These are phyloP conservation scores for Pseudotriccus pelzelni DNA, from an alignment of 2,797 vertebrate species.

Conservation along the genomic window DNA sequence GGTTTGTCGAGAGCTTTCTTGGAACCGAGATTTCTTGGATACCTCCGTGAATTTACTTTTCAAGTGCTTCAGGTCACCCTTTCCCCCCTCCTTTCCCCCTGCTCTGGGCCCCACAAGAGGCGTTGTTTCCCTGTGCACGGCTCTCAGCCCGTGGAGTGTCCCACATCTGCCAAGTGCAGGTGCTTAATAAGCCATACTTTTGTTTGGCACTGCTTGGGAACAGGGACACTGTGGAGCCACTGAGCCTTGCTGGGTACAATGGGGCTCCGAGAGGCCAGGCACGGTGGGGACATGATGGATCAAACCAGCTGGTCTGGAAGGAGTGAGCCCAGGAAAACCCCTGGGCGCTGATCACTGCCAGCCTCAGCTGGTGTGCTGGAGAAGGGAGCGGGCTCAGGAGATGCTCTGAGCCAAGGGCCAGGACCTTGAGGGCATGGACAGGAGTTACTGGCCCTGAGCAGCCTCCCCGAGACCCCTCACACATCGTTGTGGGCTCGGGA, in stretches of 20 bases:
- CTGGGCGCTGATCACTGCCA: background rate
- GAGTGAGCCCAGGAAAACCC: background rate
- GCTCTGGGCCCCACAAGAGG: background rate
- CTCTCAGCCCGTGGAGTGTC: background rate
- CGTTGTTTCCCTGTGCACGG: background rate
- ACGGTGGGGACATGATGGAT: accelerated
- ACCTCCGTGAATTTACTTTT: background rate
- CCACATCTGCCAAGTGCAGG: background rate
- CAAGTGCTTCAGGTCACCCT: background rate
- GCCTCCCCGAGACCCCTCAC: background rate
- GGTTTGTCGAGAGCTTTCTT: background rate
- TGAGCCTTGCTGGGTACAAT: background rate
- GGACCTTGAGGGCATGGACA: background rate
- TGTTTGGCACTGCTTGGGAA: background rate
- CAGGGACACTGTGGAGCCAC: background rate
- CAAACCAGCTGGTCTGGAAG: background rate
- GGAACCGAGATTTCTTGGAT: background rate
- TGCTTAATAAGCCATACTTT: background rate
- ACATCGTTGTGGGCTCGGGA: accelerated
- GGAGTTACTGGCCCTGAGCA: background rate
- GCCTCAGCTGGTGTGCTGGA: background rate
- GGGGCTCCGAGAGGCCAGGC: background rate
- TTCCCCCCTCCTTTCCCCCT: background rate
- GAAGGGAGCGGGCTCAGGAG: background rate
- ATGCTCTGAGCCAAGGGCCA: background rate